Conservation (phyloP, 2,888 invertebrate genomes). For the Pegoplata infirma region DNA sequence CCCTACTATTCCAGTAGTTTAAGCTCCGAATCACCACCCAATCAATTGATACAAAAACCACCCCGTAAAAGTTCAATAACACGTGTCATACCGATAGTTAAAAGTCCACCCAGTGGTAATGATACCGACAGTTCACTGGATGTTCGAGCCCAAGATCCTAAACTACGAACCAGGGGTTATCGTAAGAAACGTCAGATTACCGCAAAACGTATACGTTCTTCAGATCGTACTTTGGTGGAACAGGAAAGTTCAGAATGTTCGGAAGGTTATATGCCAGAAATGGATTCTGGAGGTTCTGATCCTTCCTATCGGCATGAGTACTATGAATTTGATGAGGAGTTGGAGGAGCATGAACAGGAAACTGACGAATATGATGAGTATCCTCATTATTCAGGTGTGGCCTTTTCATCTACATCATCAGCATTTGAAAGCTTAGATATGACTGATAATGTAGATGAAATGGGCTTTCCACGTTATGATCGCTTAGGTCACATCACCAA, state of each 20-base stretch:
- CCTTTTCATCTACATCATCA: conserved; percentile 69
- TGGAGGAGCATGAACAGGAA: conserved; percentile 75
- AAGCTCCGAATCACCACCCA: conserved; percentile 86
- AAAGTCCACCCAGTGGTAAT: conserved; percentile 86
- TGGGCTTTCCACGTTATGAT: conserved; percentile 83
- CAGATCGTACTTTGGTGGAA: conserved; percentile 75
- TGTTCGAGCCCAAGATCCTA: conserved; percentile 82
- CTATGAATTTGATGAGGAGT: conserved; percentile 78
- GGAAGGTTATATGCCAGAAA: conserved; percentile 84
- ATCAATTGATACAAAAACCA: conserved; percentile 81
- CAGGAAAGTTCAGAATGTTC: conserved; percentile 83
- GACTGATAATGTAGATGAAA: conserved; percentile 83
- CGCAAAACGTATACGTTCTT: conserved; percentile 74
- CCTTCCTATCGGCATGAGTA: conserved; percentile 80
- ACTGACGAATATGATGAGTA: conserved; percentile 82
- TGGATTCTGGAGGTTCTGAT: conserved; percentile 82
- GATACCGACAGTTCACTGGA: conserved; percentile 86
- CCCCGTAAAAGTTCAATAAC: conserved; percentile 83
- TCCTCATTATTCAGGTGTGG: conserved; percentile 74
- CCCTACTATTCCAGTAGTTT: conserved; percentile 87
- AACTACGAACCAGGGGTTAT: conserved; percentile 84
- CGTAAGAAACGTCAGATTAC: conserved; percentile 82
- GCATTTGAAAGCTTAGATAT: conserved; percentile 82
- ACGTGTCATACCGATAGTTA: conserved; percentile 80
- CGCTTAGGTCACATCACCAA: conserved; percentile 80